Conservation (phyloP, 2,888 invertebrate species). For the Sialis fuliginosa region DNA sequence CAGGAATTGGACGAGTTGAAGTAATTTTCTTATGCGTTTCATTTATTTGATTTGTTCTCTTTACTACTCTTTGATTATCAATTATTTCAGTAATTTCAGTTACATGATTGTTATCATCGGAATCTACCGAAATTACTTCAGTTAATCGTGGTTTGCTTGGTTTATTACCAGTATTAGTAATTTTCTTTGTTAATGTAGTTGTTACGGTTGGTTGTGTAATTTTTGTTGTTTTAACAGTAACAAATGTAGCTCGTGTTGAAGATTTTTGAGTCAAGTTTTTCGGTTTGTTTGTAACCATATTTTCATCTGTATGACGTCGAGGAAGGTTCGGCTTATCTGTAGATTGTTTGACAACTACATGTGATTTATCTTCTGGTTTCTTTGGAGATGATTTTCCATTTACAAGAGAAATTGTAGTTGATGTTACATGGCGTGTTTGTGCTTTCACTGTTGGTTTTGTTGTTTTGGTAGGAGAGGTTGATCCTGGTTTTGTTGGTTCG, state of each 20-base stretch:
- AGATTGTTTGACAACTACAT: not conserved
- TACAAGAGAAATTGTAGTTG: constrained; percentile 16
- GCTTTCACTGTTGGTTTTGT: not conserved
- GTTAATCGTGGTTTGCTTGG: not conserved
- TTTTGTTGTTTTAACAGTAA: constrained; percentile 9
- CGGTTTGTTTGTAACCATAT: not conserved
- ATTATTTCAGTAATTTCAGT: constrained; percentile 27
- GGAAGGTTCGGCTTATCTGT: not conserved
- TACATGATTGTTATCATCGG: constrained; percentile 38
- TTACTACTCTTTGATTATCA: not conserved
- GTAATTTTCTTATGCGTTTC: too few relatives aligned
- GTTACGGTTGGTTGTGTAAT: constrained; percentile 9
- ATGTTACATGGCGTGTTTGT: constrained; percentile 13
- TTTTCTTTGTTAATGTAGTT: constrained; percentile 5
- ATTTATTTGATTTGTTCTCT: constrained; percentile 8
- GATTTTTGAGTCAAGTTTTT: constrained; percentile 6
- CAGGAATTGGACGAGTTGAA: not conserved
- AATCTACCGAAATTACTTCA: constrained; percentile 30
- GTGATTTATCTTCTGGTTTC: constrained; percentile 6
- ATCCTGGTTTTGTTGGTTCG: constrained; percentile 7
- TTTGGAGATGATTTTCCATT: constrained; percentile 10
- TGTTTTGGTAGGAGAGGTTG: not conserved
- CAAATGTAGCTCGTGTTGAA: constrained; percentile 3
- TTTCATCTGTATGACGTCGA: constrained; percentile 4
- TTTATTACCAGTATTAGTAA: constrained; percentile 4